Evolutionary conservation across 2,797 vertebrate species (phyloP).

Genomic region (Falco naumanni): DNA sequence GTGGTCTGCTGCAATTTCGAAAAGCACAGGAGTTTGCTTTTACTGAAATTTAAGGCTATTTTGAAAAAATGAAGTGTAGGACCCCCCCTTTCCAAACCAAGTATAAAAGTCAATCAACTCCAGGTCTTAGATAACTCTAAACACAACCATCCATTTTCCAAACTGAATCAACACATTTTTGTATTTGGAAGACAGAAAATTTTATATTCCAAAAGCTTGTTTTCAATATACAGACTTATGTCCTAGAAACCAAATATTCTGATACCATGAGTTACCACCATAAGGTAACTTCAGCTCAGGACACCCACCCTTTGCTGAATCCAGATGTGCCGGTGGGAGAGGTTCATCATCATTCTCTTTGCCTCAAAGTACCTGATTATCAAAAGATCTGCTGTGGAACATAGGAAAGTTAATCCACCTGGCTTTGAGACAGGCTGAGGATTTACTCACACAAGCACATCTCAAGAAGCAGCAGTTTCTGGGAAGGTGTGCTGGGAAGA

Average conservation of each 20-base stretch:
- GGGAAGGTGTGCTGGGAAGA: neutral
- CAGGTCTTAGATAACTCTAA: neutral
- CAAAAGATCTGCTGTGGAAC: neutral
- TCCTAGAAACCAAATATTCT: neutral
- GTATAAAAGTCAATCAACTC: neutral
- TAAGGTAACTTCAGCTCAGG: neutral
- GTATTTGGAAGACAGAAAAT: neutral
- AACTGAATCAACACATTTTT: neutral
- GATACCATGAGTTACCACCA: neutral
- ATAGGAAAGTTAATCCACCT: neutral
- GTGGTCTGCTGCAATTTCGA: neutral
- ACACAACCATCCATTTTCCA: neutral
- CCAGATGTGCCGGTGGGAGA: neutral
- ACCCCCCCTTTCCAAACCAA: neutral
- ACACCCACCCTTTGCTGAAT: neutral
- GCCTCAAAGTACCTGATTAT: neutral
- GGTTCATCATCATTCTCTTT: neutral
- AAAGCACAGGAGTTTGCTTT: neutral
- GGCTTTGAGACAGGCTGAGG: neutral
- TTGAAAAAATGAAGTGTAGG: neutral
- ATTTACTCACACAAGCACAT: neutral
- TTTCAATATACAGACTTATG: neutral
- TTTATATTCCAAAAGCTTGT: neutral
- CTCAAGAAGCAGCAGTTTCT: neutral
- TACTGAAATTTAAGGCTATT: conserved; percentile 27